Conservation (phyloP, 2,888 invertebrate species). For the Zhuqinia jingwanae region DNA sequence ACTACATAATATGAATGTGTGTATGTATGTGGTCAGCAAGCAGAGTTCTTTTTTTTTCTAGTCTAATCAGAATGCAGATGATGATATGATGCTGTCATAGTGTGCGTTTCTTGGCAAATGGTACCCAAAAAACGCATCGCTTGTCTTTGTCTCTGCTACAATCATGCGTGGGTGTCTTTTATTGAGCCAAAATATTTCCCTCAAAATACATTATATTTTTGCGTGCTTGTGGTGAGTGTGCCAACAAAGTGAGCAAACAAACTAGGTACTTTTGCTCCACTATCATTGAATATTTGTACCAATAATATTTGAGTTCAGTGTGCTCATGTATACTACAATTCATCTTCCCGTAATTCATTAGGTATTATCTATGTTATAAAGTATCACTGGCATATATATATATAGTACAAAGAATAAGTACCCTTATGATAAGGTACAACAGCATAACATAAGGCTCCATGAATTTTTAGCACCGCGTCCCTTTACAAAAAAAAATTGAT, state of each 20-base stretch:
- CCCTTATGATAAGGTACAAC: not conserved
- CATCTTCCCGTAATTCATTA: not conserved
- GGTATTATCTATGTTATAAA: not conserved
- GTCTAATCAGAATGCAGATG: no score
- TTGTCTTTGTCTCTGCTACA: not conserved
- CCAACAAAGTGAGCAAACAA: not conserved
- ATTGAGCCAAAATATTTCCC: no score
- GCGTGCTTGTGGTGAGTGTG: not conserved
- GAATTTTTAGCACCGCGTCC: no score
- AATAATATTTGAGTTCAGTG: constrained; percentile 17
- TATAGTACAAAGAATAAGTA: not conserved
- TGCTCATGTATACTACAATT: not conserved
- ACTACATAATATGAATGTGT: no score
- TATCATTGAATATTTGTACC: constrained; percentile 5
- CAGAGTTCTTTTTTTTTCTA: no score
- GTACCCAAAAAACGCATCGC: not conserved
- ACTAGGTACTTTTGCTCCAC: constrained; percentile 14
- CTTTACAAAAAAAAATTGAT: not conserved
- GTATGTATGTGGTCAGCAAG: no score
- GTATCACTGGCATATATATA: not conserved
- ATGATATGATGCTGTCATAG: not conserved
- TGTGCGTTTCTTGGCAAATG: not conserved
- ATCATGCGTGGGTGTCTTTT: not conserved
- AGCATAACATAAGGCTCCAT: not conserved
- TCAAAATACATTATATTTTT: not conserved